Evolutionary conservation across 1,140 invertebrate species (phyloP).

Genomic region (Aphis craccivora): DNA sequence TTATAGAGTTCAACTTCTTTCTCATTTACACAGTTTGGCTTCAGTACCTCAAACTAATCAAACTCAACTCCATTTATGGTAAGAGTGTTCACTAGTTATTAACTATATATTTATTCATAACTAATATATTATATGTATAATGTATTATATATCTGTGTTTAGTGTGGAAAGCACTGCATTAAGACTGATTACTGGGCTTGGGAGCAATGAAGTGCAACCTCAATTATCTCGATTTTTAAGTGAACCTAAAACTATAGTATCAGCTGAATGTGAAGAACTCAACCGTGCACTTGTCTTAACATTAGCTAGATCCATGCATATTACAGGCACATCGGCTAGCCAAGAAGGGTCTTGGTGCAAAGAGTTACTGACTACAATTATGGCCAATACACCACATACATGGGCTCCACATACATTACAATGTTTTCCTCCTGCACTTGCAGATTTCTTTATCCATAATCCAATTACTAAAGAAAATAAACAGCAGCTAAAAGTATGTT

Average conservation of each 20-base stretch:
- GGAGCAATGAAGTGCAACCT: constrained; percentile 89
- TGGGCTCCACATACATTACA: constrained; percentile 92
- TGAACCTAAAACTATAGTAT: constrained; percentile 88
- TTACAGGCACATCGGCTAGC: constrained; percentile 73
- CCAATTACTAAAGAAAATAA: constrained; percentile 88
- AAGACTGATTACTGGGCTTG: constrained; percentile 75
- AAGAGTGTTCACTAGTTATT: constrained; percentile 61
- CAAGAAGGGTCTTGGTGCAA: constrained; percentile 85
- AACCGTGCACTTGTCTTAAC: constrained; percentile 91
- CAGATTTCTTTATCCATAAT: constrained; percentile 87
- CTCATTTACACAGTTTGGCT: constrained; percentile 86
- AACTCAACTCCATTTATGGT: constrained; percentile 92
- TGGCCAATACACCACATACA: constrained; percentile 92
- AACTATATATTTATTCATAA: not conserved
- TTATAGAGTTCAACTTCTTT: constrained; percentile 89
- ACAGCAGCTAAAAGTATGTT: constrained; percentile 76
- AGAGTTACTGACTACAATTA: constrained; percentile 87
- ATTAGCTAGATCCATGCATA: constrained; percentile 91
- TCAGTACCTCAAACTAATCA: constrained; percentile 92
- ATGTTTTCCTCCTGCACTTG: constrained; percentile 87
- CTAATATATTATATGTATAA: not conserved
- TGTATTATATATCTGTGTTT: constrained; percentile 20
- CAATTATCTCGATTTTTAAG: constrained; percentile 85
- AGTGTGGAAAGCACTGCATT: constrained; percentile 93
- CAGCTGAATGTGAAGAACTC: constrained; percentile 92